Evolutionary conservation across 2,888 invertebrate species (phyloP).

Genomic region (Sialis fuliginosa): DNA sequence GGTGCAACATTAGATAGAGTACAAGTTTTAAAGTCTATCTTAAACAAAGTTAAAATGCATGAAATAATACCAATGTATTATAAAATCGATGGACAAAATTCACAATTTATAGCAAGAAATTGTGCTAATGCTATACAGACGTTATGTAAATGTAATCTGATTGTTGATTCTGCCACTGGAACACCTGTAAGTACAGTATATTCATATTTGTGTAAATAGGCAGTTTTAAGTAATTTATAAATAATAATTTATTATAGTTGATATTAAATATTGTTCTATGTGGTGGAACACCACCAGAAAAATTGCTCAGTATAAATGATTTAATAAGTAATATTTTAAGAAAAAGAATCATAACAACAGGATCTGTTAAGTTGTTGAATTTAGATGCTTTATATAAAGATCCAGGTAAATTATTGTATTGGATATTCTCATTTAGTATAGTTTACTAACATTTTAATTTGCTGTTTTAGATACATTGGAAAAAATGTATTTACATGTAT

Average conservation of each 20-base stretch:
- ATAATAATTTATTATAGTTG: slow-evolving; percentile 12
- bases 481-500: slow-evolving; percentile 25
- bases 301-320: slow-evolving; percentile 22
- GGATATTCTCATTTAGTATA: not conserved
- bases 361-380: slow-evolving; percentile 18
- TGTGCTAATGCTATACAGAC: slow-evolving; percentile 29
- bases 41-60: slow-evolving; percentile 26
- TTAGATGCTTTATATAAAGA: slow-evolving; percentile 28
- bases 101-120: slow-evolving; percentile 28
- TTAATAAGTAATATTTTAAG: slow-evolving; percentile 22
- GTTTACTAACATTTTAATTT: not conserved
- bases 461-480: slow-evolving; percentile 7
- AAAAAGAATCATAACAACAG: slow-evolving; percentile 19
- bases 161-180: slow-evolving; percentile 17
- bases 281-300: not conserved
- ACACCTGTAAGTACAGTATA: slow-evolving; percentile 13
- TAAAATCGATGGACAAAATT: slow-evolving; percentile 19
- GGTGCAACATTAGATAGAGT: slow-evolving; percentile 11
- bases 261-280: slow-evolving; percentile 24
- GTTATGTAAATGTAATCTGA: slow-evolving; percentile 26
- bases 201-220: slow-evolving; percentile 1
- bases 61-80: slow-evolving; percentile 31
- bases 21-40: slow-evolving; percentile 23
- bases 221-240: not conserved
- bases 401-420: slow-evolving; percentile 17